Conservation (phyloP, 2,113 vertebrate genomes). For the Eclectus roratus region DNA sequence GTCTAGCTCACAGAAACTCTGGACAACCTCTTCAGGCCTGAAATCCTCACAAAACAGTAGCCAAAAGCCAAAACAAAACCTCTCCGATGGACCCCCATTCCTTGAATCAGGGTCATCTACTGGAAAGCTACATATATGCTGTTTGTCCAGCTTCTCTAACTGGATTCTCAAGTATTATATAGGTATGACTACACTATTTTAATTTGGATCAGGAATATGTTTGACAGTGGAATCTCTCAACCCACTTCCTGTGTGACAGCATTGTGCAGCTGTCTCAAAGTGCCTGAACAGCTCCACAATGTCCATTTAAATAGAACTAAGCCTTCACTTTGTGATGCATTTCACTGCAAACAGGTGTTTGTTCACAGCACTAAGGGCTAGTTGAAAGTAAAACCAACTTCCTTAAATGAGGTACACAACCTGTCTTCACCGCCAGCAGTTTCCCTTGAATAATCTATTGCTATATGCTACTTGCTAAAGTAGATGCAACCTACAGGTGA, state of each 20-base stretch:
- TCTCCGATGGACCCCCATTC: background rate
- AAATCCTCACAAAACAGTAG: background rate
- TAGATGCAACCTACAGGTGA: background rate
- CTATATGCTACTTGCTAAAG: accelerated
- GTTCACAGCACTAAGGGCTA: background rate
- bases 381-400: background rate
- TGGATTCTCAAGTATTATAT: background rate
- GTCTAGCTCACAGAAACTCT: background rate
- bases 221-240: background rate
- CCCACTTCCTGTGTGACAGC: background rate
- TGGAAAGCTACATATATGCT: background rate
- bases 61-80: background rate
- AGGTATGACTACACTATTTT: background rate
- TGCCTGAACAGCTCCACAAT: background rate
- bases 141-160: background rate
- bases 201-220: background rate
- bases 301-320: background rate
- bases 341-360: background rate
- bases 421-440: background rate
- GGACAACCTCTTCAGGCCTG: background rate
- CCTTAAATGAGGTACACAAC: background rate
- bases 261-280: background rate
- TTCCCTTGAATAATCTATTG: background rate
- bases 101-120: background rate
- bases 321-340: background rate